Percentiles rank a stretch among this genome's conserved stretches.
Conservation (phyloP, 2,888 invertebrate genomes). For the Fragum whitleyi region DNA sequence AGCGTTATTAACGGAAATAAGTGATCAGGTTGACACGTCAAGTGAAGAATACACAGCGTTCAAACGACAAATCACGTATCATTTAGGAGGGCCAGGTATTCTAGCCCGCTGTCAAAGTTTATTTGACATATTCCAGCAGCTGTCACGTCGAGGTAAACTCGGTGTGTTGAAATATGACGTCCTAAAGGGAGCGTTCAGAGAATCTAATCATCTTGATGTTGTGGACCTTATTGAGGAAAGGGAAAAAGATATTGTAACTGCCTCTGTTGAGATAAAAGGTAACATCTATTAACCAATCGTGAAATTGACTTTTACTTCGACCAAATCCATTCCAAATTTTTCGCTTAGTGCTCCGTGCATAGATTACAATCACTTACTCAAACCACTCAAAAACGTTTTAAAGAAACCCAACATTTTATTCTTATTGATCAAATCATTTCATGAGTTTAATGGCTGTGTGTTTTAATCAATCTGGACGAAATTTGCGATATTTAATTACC, state of each 20-base stretch:
- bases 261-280: neutral
- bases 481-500: no score
- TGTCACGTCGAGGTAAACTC: neutral
- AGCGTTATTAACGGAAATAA: neutral
- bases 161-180: conserved; percentile 4
- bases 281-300: no score
- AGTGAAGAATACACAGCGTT: neutral
- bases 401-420: no score
- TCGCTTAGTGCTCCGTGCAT: no score
- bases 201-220: neutral
- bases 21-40: neutral
- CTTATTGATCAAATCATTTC: no score
- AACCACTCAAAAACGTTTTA: no score
- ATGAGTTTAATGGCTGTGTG: no score
- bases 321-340: no score
- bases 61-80: neutral
- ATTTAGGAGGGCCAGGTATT: neutral
- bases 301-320: no score
- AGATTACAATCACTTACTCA: no score
- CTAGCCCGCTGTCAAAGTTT: neutral
- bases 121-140: neutral
- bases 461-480: no score
- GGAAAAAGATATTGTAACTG: neutral
- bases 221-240: neutral
- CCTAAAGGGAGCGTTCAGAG: neutral